Evolutionary conservation across 2,797 vertebrate genomes (phyloP), one percentile per base, ranked within the genome.

Genomic region (Pangasius larnaudii): DNA sequence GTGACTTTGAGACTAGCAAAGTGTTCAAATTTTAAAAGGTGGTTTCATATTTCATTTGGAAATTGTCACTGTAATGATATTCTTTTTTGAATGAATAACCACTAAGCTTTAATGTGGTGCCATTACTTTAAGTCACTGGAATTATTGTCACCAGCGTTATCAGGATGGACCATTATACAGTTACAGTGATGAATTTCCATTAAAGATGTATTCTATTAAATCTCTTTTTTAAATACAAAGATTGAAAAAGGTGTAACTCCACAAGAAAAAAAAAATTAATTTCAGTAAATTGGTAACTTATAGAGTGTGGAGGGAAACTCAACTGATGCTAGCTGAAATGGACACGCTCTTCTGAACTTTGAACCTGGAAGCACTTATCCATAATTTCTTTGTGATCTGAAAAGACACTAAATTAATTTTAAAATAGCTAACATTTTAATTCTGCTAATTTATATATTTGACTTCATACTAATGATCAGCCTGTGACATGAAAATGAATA

Each of bases 401-500:
- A 75, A 49, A 77, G 7, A 51, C 3, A 19, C 16, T 27, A 27
- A 74, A 8, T 18, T 0, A 30, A 58, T 79, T 80, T 80, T 58
- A 14, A 80, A 59, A 33, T 4, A 58, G 9, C 51, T 22, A 63
- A n/a, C 39, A 46, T 82, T 63, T 61, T 63, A 46, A 82, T 63
- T 82, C 58, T n/a, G 79, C 9, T 82, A 16, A 63, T 46, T 82
- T 27, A 16, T 61, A 9, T 46, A 63, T 42, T 42, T 61, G 58
- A 63, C n/a, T 27, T 8, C 24, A 19, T 11, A 46, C 27, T 65
- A 65, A 49, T 42, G 58, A 61, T 61, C 13, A 46, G 33, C 36
- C 33, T 63, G 79, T 81, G 58, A 81, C 56, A 61, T 81, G 61
- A 42, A 61, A 81, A 61, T n/a, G 58, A 46, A 81, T 46, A 39